Conservation (phyloP, 2,888 invertebrate species). For the Mesoligia furuncula region DNA sequence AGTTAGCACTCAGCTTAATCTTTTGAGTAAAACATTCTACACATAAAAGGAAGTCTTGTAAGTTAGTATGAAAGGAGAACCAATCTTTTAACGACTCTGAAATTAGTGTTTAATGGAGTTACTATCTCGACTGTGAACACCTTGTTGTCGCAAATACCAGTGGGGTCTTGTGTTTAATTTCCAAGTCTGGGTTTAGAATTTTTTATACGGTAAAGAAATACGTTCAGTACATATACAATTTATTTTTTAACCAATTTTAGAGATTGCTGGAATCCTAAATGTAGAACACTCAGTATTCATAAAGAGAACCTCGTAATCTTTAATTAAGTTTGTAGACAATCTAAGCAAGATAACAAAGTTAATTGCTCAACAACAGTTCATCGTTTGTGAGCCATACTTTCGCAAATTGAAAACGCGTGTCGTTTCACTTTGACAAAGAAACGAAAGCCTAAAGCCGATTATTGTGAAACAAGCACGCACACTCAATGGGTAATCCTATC, state of each 20-base stretch:
- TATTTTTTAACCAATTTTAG: background rate
- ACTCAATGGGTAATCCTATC: no score
- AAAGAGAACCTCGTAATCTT: slow-evolving; percentile 14
- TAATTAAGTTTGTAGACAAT: slow-evolving; percentile 28
- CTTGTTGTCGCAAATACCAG: background rate
- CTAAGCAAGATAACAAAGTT: slow-evolving; percentile 22
- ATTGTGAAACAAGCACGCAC: background rate
- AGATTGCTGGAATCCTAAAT: background rate
- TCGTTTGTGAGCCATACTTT: background rate
- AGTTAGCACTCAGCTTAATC: slow-evolving; percentile 1
- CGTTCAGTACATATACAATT: background rate
- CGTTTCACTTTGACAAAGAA: slow-evolving; percentile 8
- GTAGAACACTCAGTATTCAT: background rate
- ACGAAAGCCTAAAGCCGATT: slow-evolving; percentile 8
- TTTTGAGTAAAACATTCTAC: background rate
- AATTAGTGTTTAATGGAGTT: background rate
- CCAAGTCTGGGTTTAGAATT: background rate
- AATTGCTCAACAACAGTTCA: slow-evolving; percentile 14
- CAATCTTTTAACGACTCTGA: background rate
- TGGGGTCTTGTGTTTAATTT: background rate
- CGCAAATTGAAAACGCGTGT: slow-evolving; percentile 23
- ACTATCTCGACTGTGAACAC: background rate
- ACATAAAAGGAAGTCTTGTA: background rate
- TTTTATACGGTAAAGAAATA: background rate
- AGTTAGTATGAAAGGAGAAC: background rate